Evolutionary conservation across 2,888 invertebrate genomes (phyloP), one percentile per base, ranked within the genome.

Genomic region (Idaea aversata): DNA sequence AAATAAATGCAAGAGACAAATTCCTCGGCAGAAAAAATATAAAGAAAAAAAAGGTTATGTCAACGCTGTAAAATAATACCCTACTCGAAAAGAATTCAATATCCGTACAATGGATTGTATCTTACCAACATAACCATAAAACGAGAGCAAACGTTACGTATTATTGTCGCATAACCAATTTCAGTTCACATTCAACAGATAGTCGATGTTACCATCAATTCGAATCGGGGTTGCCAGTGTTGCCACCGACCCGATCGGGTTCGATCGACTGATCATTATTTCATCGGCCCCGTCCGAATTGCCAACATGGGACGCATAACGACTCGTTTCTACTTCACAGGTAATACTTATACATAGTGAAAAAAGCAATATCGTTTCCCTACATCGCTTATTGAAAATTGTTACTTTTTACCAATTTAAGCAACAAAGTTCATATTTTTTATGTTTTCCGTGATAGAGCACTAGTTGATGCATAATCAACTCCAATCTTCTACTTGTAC

Each of bases 221-320:
- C 13, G 47, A 47, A 47, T 71, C 73, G 70, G 68, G 34, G 34
- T 34, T 34, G 59, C 59, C 13, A 34, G 25, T 25, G 16, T 5
- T 13, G 13, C 15, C 15, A 59, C 25, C 25, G 7, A 15, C 58
- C 65, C 70, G 70, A 69, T 77, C 69, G 70, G 72, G 69, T 71
- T 69, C 77, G 76, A 75, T 78, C 76, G 78, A 73, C 76, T 82
- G 83, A 86, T 88, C 84, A 88, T 86, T 88, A 88, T 88, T 88
- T 87, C 88, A 88, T 86, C 85, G 84, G 81, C 77, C 78, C 77
- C 79, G 75, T 72, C 75, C 66, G 79, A 77, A 85, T 83, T 75
- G 83, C 71, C 70, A 88, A 69, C 87, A 61, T 61, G 88, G 88
- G 89, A 86, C 80, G 74, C 79, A 85, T 87, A 85, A 83, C 80